Evolutionary conservation across 2,888 invertebrate species (phyloP).

Genomic region (Hemaris fuciformis): DNA sequence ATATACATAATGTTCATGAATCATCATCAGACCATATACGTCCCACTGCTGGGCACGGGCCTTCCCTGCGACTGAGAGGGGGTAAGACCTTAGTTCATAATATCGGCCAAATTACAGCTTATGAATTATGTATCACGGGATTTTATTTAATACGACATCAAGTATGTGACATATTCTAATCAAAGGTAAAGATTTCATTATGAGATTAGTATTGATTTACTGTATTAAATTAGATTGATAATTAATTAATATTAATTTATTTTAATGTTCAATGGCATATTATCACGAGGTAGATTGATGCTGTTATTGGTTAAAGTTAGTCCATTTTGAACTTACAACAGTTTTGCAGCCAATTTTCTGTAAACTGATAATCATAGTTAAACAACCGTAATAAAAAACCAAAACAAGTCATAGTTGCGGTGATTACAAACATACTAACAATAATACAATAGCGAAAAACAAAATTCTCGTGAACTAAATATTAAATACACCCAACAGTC

Average conservation of each 20-base stretch:
- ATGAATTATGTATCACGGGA: too few relatives aligned
- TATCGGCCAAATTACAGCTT: too few relatives aligned
- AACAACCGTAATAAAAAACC: background rate
- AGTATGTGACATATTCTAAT: background rate
- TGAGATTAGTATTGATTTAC: background rate
- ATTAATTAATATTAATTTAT: background rate
- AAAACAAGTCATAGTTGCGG: background rate
- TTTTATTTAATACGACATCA: background rate
- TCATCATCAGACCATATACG: too few relatives aligned
- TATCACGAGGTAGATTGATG: background rate
- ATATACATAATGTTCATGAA: too few relatives aligned
- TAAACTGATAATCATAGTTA: slow-evolving; percentile 18
- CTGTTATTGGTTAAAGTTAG: slow-evolving; percentile 3
- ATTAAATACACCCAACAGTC: too few relatives aligned
- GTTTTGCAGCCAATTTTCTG: slow-evolving; percentile 19
- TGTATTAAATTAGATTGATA: background rate
- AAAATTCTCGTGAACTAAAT: too few relatives aligned
- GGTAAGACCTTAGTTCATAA: too few relatives aligned
- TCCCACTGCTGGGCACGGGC: too few relatives aligned
- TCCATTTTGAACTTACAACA: slow-evolving; percentile 23
- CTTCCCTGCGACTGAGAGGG: too few relatives aligned
- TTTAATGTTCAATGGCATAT: slow-evolving; percentile 7
- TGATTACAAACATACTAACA: too few relatives aligned
- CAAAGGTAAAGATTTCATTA: background rate
- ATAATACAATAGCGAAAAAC: too few relatives aligned